Evolutionary conservation across 2,113 vertebrate species (phyloP).

Genomic region (Prionailurus viverrinus): DNA sequence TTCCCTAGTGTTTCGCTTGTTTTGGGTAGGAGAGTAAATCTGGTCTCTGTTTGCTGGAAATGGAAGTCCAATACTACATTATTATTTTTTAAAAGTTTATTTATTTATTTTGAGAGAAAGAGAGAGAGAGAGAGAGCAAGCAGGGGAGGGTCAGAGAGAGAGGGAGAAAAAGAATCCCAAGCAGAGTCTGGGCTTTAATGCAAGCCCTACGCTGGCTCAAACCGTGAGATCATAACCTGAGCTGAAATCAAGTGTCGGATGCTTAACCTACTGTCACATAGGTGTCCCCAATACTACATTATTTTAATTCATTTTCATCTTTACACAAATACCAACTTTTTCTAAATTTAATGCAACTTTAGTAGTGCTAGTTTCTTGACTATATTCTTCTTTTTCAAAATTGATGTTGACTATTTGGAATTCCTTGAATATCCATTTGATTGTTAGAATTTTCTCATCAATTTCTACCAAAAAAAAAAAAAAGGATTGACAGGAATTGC

Average conservation of each 20-base stretch:
- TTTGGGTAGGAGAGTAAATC: not conserved
- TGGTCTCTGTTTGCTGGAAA: not conserved
- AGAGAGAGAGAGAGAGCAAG: too few relatives aligned
- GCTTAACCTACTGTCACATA: too few relatives aligned
- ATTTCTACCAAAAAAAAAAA: not conserved
- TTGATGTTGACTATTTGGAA: not conserved
- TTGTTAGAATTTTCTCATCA: constrained; percentile 24
- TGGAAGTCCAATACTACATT: not conserved
- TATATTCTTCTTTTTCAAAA: not conserved
- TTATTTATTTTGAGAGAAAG: too few relatives aligned
- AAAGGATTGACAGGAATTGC: not conserved
- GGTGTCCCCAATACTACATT: not conserved
- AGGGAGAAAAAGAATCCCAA: too few relatives aligned
- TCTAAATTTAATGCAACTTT: not conserved
- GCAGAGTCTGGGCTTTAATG: too few relatives aligned
- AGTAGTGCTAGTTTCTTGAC: not conserved
- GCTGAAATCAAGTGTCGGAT: too few relatives aligned
- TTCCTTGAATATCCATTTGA: not conserved
- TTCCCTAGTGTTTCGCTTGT: not conserved
- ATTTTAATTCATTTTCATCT: not conserved
- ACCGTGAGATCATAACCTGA: too few relatives aligned
- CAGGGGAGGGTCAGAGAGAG: too few relatives aligned
- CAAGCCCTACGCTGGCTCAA: too few relatives aligned
- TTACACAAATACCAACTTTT: not conserved
- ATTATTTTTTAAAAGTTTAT: not conserved